These are phyloP conservation scores for Takifugu rubripes DNA, from an alignment of 2,797 vertebrate species.

Conservation along the genomic window DNA sequence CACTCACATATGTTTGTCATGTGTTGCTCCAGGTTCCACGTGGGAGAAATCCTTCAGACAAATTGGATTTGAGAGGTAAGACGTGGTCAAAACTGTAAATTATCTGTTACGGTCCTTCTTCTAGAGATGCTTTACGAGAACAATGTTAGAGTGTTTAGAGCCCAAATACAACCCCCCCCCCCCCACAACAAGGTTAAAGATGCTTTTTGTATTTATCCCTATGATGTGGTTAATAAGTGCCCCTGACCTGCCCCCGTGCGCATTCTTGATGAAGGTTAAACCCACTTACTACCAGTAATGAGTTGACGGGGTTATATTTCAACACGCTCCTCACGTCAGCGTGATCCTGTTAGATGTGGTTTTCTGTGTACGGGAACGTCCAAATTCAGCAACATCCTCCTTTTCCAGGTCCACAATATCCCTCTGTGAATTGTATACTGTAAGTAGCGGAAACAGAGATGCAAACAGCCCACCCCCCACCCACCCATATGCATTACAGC, in stretches of 20 bases:
- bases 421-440: conserved; percentile 43
- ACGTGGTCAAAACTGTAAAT: neutral
- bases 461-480: conserved; percentile 51
- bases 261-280: conserved; percentile 59
- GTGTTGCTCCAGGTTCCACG: conserved; percentile 78
- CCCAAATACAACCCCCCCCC: conserved; percentile 26
- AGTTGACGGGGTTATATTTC: conserved; percentile 55
- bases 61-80: conserved; percentile 98
- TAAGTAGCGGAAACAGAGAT: conserved; percentile 72
- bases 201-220: conserved; percentile 47
- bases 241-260: conserved; percentile 45
- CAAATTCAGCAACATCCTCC: conserved; percentile 57
- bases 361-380: conserved; percentile 74
- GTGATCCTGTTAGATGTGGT: conserved; percentile 71
- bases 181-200: conserved; percentile 36
- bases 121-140: conserved; percentile 1
- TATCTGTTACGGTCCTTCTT: no score
- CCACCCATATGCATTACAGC: conserved; percentile 52
- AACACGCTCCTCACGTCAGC: conserved; percentile 42
- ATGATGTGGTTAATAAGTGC: conserved; percentile 34
- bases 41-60: conserved; percentile 96
- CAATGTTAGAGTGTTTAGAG: neutral
- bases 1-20: conserved; percentile 25
- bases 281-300: conserved; percentile 58
- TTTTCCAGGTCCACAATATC: conserved; percentile 65